Evolutionary conservation across 2,797 vertebrate species (phyloP).

Genomic region (Dipus sagitta): DNA sequence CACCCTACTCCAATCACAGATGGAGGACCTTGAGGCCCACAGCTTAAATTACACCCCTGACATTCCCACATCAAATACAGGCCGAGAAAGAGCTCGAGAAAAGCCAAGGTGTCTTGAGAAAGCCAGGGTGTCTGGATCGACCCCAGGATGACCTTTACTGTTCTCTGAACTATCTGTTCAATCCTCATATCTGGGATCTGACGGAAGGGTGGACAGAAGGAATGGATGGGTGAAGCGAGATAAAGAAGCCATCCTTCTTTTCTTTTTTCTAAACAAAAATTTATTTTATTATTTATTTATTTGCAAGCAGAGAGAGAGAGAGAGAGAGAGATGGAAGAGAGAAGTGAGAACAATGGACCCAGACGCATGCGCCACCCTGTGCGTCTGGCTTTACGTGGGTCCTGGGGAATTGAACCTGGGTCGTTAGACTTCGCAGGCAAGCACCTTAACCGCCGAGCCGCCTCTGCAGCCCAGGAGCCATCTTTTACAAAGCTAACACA

Average conservation of each 20-base stretch:
- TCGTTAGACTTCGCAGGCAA: too few relatives aligned
- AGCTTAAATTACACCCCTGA: not conserved
- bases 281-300: too few relatives aligned
- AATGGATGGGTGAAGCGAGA: conserved; percentile 26
- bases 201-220: conserved; percentile 49
- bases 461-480: not conserved
- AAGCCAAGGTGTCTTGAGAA: not conserved
- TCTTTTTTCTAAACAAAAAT: too few relatives aligned
- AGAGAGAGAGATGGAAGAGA: too few relatives aligned
- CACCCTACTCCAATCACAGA: not conserved
- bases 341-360: too few relatives aligned
- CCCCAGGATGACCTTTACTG: conserved; percentile 65
- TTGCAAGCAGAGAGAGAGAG: too few relatives aligned
- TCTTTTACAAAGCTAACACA: conserved; percentile 4
- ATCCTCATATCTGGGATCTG: conserved; percentile 32
- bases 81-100: not conserved
- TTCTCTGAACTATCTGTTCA: conserved; percentile 46
- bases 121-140: conserved; percentile 57
- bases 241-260: not conserved
- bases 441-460: too few relatives aligned
- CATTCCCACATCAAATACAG: not conserved
- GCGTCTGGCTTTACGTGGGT: too few relatives aligned
- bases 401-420: too few relatives aligned
- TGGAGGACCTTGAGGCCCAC: not conserved
- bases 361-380: too few relatives aligned